Conservation (phyloP, 2,797 vertebrate genomes). For the Coranthus polyacanthus region DNA sequence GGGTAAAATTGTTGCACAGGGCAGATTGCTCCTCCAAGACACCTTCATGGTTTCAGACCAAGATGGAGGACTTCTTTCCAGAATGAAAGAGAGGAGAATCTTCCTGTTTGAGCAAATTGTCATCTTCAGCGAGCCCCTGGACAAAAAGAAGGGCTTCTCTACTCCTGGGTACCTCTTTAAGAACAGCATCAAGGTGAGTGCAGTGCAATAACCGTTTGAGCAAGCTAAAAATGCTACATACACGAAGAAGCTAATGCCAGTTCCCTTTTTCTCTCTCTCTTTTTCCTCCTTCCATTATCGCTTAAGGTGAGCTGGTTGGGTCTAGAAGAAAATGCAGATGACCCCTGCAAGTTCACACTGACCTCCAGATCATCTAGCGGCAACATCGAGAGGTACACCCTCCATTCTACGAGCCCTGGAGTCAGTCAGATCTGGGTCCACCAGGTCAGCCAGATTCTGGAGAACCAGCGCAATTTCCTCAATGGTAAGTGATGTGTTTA, state of each 20-base stretch:
- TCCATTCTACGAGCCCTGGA: conserved; percentile 92
- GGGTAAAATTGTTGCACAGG: conserved; percentile 99
- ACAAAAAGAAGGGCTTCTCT: conserved; percentile 98
- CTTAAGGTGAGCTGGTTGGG: conserved; percentile 96
- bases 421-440: conserved; percentile 94
- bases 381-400: conserved; percentile 90
- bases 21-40: conserved; percentile 95
- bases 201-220: not conserved
- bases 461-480: conserved; percentile 99
- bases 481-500: conserved; percentile 89
- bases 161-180: conserved; percentile 98
- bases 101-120: conserved; percentile 99
- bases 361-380: conserved; percentile 92
- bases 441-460: conserved; percentile 98
- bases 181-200: conserved; percentile 94
- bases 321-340: conserved; percentile 95
- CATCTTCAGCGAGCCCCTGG: conserved; percentile 98
- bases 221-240: not conserved
- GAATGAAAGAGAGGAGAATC: conserved; percentile 96
- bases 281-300: not conserved
- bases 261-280: not conserved
- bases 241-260: not conserved
- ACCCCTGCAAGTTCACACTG: conserved; percentile 97
- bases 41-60: conserved; percentile 97
- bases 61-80: conserved; percentile 92